Evolutionary conservation across 2,797 vertebrate genomes (phyloP).

Genomic region (Anolis apletophallus): DNA sequence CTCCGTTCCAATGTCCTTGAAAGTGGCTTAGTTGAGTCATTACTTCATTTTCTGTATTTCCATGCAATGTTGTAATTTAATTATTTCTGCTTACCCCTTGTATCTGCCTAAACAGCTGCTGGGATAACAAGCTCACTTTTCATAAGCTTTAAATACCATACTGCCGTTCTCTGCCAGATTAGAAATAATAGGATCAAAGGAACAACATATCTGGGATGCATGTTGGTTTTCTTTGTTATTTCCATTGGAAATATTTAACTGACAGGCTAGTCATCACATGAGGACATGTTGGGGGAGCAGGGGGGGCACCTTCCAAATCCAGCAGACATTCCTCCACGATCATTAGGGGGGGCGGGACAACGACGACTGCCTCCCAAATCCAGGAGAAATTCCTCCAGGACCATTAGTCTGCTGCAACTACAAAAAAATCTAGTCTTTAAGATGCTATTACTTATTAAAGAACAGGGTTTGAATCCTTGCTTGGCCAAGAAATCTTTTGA

Average conservation of each 20-base stretch:
- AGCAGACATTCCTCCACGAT: background rate
- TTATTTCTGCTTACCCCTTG: slow-evolving; percentile 22
- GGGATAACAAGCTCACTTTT: slow-evolving; percentile 31
- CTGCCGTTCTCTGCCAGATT: background rate
- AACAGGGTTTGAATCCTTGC: too few species aligned
- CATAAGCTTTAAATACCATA: background rate
- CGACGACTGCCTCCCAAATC: too few species aligned
- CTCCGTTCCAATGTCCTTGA: background rate
- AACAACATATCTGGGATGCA: background rate
- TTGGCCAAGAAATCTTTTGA: too few species aligned
- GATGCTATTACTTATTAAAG: too few species aligned
- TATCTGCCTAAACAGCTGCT: slow-evolving; percentile 34
- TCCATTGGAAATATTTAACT: slow-evolving; percentile 30
- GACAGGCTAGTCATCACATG: background rate
- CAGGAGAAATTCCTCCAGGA: background rate
- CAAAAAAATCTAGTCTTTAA: too few species aligned
- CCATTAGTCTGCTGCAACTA: background rate
- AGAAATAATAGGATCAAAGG: slow-evolving; percentile 26
- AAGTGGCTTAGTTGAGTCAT: background rate
- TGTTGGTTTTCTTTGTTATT: slow-evolving; percentile 44
- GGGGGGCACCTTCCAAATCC: background rate
- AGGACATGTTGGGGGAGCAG: background rate
- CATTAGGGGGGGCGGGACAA: too few species aligned
- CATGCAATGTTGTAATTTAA: background rate
- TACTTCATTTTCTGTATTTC: background rate